phyloP scores from a whole-genome alignment of 2,888 invertebrate genomes.

The Nemapogon koenigi region DNA sequence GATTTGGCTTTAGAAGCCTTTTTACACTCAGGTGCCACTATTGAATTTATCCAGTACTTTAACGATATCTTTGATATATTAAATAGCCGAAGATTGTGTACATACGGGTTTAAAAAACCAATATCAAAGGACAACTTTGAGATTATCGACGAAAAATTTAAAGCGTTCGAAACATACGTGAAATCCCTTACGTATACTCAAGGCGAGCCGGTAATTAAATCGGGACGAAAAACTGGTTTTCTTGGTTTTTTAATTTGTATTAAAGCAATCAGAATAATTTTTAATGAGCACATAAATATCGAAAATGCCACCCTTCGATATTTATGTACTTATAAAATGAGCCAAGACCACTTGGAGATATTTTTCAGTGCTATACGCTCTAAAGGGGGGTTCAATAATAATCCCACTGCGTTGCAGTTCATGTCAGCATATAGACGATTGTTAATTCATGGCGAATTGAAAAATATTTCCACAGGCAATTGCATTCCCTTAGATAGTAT shows the following conservation, averaged over 20 bases:
- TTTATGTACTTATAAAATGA: slow-evolving; percentile 13
- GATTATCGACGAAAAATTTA: not conserved
- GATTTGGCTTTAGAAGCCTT: not conserved
- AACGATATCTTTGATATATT: not conserved
- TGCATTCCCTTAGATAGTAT: slow-evolving; percentile 1
- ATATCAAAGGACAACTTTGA: not conserved
- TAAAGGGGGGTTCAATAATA: slow-evolving; percentile 13
- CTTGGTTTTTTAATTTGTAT: slow-evolving; percentile 12
- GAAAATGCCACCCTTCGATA: slow-evolving; percentile 6
- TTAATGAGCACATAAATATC: not conserved
- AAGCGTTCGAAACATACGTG: not conserved
- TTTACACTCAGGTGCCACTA: not conserved
- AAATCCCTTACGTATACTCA: not conserved
- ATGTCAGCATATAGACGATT: not conserved
- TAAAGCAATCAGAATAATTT: slow-evolving; percentile 8
- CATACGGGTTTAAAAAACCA: slow-evolving; percentile 2
- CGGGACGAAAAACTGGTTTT: slow-evolving; percentile 9
- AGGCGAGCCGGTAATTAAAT: not conserved
- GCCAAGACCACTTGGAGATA: slow-evolving; percentile 11
- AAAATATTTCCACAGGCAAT: slow-evolving; percentile 1
- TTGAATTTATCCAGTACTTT: not conserved
- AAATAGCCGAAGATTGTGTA: not conserved
- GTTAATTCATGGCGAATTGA: not conserved
- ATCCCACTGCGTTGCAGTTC: slow-evolving; percentile 10
- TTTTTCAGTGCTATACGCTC: slow-evolving; percentile 15